These are phyloP conservation scores for Notodonta dromedarius DNA, from an alignment of 2,888 invertebrate genomes.

Conservation along the genomic window DNA sequence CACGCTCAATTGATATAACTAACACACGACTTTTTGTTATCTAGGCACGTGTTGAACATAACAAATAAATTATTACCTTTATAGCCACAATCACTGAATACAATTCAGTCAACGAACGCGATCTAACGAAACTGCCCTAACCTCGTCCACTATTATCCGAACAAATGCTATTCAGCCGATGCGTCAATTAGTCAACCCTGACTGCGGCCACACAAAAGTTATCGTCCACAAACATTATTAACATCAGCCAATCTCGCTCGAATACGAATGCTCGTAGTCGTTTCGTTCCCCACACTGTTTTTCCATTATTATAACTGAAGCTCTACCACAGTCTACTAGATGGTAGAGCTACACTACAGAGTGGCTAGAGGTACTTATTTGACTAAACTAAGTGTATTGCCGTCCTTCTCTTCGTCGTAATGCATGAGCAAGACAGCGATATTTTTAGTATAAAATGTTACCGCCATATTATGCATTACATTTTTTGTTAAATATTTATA, in stretches of 20 bases:
- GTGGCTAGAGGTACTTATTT: too few relatives aligned
- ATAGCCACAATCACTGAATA: not conserved
- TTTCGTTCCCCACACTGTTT: slow-evolving; percentile 28
- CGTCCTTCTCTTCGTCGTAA: too few relatives aligned
- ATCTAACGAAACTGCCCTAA: not conserved
- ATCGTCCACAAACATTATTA: slow-evolving; percentile 10
- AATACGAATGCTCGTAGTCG: slow-evolving; percentile 9
- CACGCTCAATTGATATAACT: too few relatives aligned
- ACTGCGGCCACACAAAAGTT: not conserved
- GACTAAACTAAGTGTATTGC: too few relatives aligned
- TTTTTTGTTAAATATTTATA: too few relatives aligned
- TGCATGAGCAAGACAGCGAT: too few relatives aligned
- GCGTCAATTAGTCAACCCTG: slow-evolving; percentile 5
- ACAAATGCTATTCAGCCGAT: slow-evolving; percentile 2
- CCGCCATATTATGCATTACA: too few relatives aligned
- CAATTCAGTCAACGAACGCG: slow-evolving; percentile 4
- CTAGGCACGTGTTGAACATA: too few relatives aligned
- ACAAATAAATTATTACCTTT: not conserved
- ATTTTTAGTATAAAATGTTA: too few relatives aligned
- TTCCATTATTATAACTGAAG: slow-evolving; percentile 49
- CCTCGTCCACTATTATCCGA: not conserved
- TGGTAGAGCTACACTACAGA: too few relatives aligned
- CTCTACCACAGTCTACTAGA: too few relatives aligned
- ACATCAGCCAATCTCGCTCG: slow-evolving; percentile 10
- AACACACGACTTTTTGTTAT: too few relatives aligned